Percentiles rank a stretch among this genome's conserved stretches.
These are phyloP conservation scores for Minunthozetes semirufus DNA, from an alignment of 2,888 invertebrate genomes.

Conservation along the genomic window DNA sequence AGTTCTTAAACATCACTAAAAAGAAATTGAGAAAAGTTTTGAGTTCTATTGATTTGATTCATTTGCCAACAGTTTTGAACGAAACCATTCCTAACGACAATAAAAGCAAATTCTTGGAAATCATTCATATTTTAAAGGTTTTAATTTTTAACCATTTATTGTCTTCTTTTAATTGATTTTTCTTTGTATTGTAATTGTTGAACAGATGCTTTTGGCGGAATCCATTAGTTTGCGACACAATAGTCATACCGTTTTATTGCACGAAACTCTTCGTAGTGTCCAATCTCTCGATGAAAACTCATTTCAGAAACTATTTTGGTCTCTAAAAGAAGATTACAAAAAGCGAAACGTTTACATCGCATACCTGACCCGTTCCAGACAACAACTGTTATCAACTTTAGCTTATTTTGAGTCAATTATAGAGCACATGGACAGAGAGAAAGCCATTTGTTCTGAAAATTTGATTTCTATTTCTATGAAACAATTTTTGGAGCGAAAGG, in stretches of 20 bases:
- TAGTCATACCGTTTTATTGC: conserved; percentile 51
- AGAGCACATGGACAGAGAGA: conserved; percentile 45
- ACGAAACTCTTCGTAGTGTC: conserved; percentile 74
- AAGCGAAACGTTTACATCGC: conserved; percentile 70
- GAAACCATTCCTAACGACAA: background rate
- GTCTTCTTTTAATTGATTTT: conserved; percentile 51
- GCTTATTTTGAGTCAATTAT: conserved; percentile 63
- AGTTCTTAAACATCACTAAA: conserved; percentile 65
- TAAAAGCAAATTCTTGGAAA: conserved; percentile 10
- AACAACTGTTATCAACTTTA: conserved; percentile 66
- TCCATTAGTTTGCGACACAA: conserved; percentile 71
- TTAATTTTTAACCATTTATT: background rate
- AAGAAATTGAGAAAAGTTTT: conserved; percentile 82
- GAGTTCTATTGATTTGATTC: conserved; percentile 65
- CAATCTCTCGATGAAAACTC: conserved; percentile 62
- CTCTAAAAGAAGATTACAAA: conserved; percentile 67
- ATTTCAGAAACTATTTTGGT: conserved; percentile 64
- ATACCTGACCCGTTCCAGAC: conserved; percentile 71
- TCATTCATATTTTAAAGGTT: conserved; percentile 36
- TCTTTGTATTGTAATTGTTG: background rate
- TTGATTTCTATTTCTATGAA: conserved; percentile 68
- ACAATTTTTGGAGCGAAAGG: conserved; percentile 72
- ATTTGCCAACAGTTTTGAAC: conserved; percentile 40
- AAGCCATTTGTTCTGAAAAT: conserved; percentile 64
- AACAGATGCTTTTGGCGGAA: conserved; percentile 67